Percentiles rank a stretch among this genome's conserved stretches.
Evolutionary conservation across 2,888 invertebrate genomes (phyloP).

Genomic region (Callimorpha dominula): DNA sequence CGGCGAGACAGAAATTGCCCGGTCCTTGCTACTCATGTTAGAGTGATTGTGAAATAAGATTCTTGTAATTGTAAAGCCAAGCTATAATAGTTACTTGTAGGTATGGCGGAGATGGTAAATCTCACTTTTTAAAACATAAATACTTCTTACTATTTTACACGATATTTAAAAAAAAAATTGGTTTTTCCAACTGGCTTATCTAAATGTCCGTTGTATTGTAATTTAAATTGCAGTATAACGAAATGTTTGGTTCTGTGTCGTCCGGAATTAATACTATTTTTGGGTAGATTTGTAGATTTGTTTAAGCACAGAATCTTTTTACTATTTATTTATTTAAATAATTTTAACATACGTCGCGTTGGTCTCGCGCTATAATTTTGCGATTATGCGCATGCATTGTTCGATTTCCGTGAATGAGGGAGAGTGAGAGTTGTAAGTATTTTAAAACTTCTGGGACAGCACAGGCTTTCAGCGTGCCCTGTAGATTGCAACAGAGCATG

Average conservation of each 20-base stretch:
- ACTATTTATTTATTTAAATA: neutral
- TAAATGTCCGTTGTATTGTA: constrained; percentile 10
- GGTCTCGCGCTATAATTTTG: neutral
- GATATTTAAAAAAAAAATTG: constrained; percentile 13
- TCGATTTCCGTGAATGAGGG: neutral
- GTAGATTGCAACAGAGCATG: too few relatives aligned
- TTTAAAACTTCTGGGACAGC: too few relatives aligned
- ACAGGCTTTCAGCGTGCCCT: too few relatives aligned
- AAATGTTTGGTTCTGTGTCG: constrained; percentile 9
- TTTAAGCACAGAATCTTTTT: constrained; percentile 8
- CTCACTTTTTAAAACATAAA: constrained; percentile 30
- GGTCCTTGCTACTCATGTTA: constrained; percentile 42
- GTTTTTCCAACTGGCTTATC: constrained; percentile 5
- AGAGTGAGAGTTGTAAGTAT: neutral
- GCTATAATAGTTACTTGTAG: constrained; percentile 21
- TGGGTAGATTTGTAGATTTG: neutral
- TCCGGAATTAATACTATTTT: constrained; percentile 11
- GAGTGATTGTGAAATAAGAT: constrained; percentile 46
- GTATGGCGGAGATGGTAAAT: constrained; percentile 38
- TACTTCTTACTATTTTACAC: constrained; percentile 15
- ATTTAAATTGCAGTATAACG: constrained; percentile 10
- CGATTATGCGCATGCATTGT: neutral
- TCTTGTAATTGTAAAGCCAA: constrained; percentile 46
- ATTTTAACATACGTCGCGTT: too few relatives aligned
- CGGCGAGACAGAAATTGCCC: constrained; percentile 47